Percentiles rank a stretch among this genome's conserved stretches.
phyloP scores from a whole-genome alignment of 2,888 invertebrate species.

The Drosophila kambysellisi region DNA sequence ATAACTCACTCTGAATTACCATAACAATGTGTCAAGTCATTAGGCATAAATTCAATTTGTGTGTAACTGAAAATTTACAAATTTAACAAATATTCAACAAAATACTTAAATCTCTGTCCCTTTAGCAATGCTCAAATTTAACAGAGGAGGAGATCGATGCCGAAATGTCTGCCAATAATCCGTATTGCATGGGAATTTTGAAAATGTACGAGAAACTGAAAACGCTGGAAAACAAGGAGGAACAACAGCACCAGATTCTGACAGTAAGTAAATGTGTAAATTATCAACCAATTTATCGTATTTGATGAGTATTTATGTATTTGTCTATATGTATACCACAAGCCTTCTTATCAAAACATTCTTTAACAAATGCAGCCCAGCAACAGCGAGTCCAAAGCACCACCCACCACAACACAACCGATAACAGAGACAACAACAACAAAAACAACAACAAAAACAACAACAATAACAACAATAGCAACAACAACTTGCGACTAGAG shows the following conservation, averaged over 20 bases:
- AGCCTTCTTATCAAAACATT: slow-evolving; percentile 33
- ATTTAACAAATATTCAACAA: background rate
- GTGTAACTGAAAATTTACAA: background rate
- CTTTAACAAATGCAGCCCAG: slow-evolving; percentile 45
- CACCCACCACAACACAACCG: slow-evolving; percentile 26
- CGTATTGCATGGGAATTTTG: slow-evolving; percentile 67
- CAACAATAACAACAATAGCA: background rate
- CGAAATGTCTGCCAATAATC: slow-evolving; percentile 50
- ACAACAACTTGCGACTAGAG: slow-evolving; percentile 31
- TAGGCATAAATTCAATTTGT: background rate
- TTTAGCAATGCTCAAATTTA: slow-evolving; percentile 54
- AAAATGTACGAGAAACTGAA: slow-evolving; percentile 39
- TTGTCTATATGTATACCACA: slow-evolving; percentile 1
- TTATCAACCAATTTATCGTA: background rate
- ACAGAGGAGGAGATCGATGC: slow-evolving; percentile 65
- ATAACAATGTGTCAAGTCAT: background rate
- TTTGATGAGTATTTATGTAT: background rate
- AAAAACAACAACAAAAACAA: slow-evolving; percentile 31
- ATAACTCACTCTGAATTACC: background rate
- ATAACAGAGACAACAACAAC: slow-evolving; percentile 27
- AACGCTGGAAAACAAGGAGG: slow-evolving; percentile 1
- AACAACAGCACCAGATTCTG: background rate
- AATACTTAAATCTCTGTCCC: background rate
- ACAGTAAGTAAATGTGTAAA: slow-evolving; percentile 25
- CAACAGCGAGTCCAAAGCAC: slow-evolving; percentile 45